Evolutionary conservation across 1,140 invertebrate genomes (phyloP).

Genomic region (Maconellicoccus hirsutus): DNA sequence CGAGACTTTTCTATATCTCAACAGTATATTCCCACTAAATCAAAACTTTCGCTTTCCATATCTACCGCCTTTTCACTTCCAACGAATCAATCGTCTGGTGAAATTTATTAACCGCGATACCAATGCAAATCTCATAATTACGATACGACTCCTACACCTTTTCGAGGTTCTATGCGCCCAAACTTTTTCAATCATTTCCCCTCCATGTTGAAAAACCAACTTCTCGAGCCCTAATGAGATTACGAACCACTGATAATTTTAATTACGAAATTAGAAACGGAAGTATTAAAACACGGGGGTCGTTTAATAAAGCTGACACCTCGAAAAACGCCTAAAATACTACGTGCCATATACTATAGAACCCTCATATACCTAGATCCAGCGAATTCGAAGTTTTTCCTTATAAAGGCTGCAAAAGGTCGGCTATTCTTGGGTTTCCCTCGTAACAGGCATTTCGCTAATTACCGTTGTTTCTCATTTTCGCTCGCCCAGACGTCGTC

Average conservation of each 20-base stretch:
- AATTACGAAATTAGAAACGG: slow-evolving; percentile 1
- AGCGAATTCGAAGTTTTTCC: neutral
- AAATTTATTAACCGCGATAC: too few species aligned
- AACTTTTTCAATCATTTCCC: too few species aligned
- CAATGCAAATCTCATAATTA: too few species aligned
- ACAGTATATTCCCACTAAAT: too few species aligned
- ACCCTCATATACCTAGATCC: neutral
- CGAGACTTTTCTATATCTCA: neutral
- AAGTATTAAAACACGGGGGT: neutral
- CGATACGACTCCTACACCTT: too few species aligned
- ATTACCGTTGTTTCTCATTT: slow-evolving; percentile 4
- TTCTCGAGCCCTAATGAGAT: too few species aligned
- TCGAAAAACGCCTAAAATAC: neutral
- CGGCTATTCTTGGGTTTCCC: neutral
- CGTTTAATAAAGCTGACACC: neutral
- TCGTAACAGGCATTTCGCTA: neutral
- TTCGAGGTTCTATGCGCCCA: too few species aligned
- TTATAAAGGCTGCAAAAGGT: neutral
- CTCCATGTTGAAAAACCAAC: too few species aligned
- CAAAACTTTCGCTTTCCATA: too few species aligned
- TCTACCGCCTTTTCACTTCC: too few species aligned
- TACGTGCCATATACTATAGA: neutral
- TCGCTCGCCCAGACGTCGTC: neutral
- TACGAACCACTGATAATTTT: too few species aligned
- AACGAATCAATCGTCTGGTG: too few species aligned